phyloP scores from a whole-genome alignment of 2,113 vertebrate genomes.

The Pelecanus crispus region DNA sequence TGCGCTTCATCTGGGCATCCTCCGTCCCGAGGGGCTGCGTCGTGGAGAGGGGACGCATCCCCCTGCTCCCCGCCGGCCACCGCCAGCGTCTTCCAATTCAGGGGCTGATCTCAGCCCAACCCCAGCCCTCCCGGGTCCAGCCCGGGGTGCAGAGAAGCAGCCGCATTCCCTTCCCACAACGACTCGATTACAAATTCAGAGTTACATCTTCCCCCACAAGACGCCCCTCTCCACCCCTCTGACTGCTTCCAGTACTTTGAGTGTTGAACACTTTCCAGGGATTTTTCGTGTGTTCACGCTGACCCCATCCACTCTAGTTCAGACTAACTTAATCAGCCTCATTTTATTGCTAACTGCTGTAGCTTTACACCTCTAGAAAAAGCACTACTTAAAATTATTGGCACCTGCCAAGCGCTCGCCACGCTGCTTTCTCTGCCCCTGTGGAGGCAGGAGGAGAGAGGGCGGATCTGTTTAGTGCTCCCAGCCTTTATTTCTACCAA shows the following conservation, averaged over 20 bases:
- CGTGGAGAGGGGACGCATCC: background rate
- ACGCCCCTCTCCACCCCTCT: background rate
- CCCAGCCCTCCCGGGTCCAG: background rate
- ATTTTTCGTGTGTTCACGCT: background rate
- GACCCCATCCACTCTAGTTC: slow-evolving; percentile 12
- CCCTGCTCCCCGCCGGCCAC: background rate
- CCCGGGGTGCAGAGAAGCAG: background rate
- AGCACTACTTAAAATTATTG: background rate
- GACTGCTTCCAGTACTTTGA: background rate
- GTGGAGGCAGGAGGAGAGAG: background rate
- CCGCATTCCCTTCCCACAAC: background rate
- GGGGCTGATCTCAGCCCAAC: background rate
- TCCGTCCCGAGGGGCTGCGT: fast-evolving
- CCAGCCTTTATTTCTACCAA: background rate
- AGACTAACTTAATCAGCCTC: slow-evolving; percentile 13
- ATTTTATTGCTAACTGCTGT: background rate
- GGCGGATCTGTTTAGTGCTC: slow-evolving; percentile 6
- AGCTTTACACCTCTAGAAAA: slow-evolving; percentile 25
- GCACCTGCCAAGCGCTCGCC: background rate
- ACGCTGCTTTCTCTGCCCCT: background rate
- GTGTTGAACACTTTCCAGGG: slow-evolving; percentile 17
- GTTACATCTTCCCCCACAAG: slow-evolving; percentile 36
- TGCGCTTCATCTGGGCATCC: background rate
- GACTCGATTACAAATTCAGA: slow-evolving; percentile 6
- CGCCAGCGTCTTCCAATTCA: background rate